Percentiles rank a stretch among this genome's conserved stretches.
These are phyloP conservation scores for Aix galericulata DNA, from an alignment of 2,113 vertebrate genomes.

Conservation along the genomic window DNA sequence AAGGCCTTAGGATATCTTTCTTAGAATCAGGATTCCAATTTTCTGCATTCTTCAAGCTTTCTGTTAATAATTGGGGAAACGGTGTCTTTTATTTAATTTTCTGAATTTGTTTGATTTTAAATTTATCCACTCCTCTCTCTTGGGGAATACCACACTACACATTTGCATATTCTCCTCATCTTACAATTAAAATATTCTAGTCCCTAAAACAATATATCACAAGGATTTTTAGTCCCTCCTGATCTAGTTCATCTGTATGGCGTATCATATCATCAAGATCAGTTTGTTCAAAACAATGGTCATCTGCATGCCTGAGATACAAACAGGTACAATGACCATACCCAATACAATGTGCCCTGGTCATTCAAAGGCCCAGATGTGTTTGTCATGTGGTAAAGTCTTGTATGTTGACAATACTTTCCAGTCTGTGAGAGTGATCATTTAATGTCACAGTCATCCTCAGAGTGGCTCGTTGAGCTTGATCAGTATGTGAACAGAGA, in stretches of 20 bases:
- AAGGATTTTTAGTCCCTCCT: not conserved
- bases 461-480: slow-evolving; percentile 85
- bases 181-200: not conserved
- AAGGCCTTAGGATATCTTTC: not conserved
- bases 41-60: not conserved
- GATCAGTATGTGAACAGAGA: slow-evolving; percentile 84
- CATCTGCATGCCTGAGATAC: not conserved
- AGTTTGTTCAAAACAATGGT: not conserved
- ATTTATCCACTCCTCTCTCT: not conserved
- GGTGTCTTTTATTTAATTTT: not conserved
- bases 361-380: not conserved
- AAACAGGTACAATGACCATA: not conserved
- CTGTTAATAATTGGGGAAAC: not conserved
- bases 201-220: not conserved
- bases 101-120: not conserved
- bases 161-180: not conserved
- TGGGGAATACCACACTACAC: not conserved
- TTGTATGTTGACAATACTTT: not conserved
- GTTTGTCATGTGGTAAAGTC: not conserved
- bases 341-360: not conserved
- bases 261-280: not conserved
- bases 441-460: slow-evolving; percentile 88
- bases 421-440: slow-evolving; percentile 81
- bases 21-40: not conserved
- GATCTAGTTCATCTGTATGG: not conserved